Evolutionary conservation across 2,797 vertebrate genomes (phyloP), one percentile per base, ranked within the genome.

Genomic region (Chelon labrosus): DNA sequence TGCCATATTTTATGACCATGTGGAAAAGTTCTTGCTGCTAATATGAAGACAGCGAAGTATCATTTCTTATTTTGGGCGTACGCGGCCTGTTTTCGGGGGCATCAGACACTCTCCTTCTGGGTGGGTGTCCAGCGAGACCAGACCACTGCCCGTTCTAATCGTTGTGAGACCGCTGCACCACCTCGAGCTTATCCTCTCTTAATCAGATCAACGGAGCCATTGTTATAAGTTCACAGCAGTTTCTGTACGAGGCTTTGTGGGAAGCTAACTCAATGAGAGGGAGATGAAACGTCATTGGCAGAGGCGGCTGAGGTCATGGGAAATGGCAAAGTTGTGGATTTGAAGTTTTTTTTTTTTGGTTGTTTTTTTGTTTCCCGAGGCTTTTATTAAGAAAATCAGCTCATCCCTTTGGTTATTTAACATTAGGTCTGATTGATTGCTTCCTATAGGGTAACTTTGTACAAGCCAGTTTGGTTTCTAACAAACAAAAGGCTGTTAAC

Each of bases 1-100:
- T 70, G 63, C 79, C 78, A 74, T 84, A 73, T 82, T 89, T 79
- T 68, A 57, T 80, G 83, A 83, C 82, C 74, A 68, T 73, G 79
- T 85, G 78, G 79, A 80, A 75, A 85, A 86, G 39, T 72, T 71
- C 56, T 51, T 12, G 35, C 47, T 46, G 77, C 64, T 75, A 54
- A 83, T 75, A 72, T 70, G 65, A 78, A 83, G 75, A 84, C 82
- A 67, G 7, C 56, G 11, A 62, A 20, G 42, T 51, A n/a, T 54
- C 16, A 11, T 52, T 74, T 77, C 6, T 35, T 35, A 8, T 35
- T 35, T 35, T 37, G 19, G 67, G 67, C 69, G 1, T 47, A 49
- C 58, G 20, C 2, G 50, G 31, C 56, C 83, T 10, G 2, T 70
- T 76, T 65, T 66, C 31, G 31, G 22, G 63, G 31, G 37, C 49